A percentile compares a stretch with the other conserved stretches of the same genome.
phyloP scores from a whole-genome alignment of 2,888 invertebrate species.

The Tenthredo notha region DNA sequence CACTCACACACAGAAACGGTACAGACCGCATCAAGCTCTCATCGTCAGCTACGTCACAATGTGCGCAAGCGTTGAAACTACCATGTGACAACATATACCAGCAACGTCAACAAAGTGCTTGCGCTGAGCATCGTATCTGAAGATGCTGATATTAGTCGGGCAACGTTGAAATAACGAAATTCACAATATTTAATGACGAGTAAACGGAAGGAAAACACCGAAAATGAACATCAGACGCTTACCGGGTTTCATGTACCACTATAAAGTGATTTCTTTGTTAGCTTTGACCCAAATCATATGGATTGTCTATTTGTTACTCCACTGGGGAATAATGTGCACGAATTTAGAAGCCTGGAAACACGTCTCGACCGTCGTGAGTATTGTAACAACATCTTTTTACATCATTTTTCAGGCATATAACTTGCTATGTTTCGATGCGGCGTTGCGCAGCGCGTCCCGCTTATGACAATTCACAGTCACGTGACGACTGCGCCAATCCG shows the following conservation, averaged over 20 bases:
- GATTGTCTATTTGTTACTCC: slow-evolving; percentile 79
- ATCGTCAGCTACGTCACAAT: not conserved
- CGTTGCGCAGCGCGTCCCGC: slow-evolving; percentile 30
- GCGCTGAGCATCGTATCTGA: slow-evolving; percentile 8
- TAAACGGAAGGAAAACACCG: not conserved
- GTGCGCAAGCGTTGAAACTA: slow-evolving; percentile 23
- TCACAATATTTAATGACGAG: slow-evolving; percentile 13
- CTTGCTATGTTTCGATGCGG: slow-evolving; percentile 5
- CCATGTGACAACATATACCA: slow-evolving; percentile 15
- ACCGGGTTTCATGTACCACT: slow-evolving; percentile 73
- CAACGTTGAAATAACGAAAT: not conserved
- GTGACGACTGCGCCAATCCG: slow-evolving; percentile 40
- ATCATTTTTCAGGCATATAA: not conserved
- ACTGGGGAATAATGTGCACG: slow-evolving; percentile 82
- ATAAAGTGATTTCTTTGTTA: slow-evolving; percentile 63
- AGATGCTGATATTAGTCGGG: not conserved
- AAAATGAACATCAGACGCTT: slow-evolving; percentile 72
- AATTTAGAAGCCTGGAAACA: slow-evolving; percentile 82
- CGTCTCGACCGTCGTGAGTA: slow-evolving; percentile 81
- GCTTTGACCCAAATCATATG: slow-evolving; percentile 70
- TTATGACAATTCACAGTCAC: slow-evolving; percentile 26
- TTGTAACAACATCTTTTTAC: not conserved
- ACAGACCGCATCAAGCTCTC: not conserved
- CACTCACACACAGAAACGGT: not conserved
- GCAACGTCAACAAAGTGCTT: slow-evolving; percentile 10